These are phyloP conservation scores for Hydractinia echinata DNA, from an alignment of 30 jellyfish, hydroid and myxozoan species.

Conservation along the genomic window DNA sequence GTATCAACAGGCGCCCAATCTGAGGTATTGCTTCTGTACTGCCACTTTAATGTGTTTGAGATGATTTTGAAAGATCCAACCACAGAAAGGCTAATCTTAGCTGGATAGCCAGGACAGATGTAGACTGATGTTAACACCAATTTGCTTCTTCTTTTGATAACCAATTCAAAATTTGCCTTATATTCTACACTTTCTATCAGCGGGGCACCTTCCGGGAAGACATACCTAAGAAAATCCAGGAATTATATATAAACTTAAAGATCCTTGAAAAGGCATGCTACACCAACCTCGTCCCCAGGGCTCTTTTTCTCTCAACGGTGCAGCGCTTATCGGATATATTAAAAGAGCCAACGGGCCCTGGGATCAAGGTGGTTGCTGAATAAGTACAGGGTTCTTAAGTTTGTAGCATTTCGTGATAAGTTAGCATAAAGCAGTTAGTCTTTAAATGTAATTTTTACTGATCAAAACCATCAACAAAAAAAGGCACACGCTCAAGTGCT, in stretches of 20 bases:
- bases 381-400: no score
- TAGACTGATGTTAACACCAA: background rate
- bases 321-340: no score
- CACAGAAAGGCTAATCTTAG: background rate
- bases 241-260: background rate
- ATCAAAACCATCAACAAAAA: no score
- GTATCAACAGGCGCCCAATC: constrained; percentile 16
- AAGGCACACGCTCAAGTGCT: no score
- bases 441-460: no score
- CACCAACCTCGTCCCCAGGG: no score
- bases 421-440: no score
- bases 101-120: constrained; percentile 22
- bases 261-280: no score
- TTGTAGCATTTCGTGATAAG: no score
- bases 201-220: constrained; percentile 14
- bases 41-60: constrained; percentile 5
- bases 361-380: no score
- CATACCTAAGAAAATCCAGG: constrained; percentile 3
- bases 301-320: no score
- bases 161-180: background rate
- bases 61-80: background rate
- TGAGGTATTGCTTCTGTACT: background rate
- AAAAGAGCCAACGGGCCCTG: no score
- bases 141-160: background rate
- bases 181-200: background rate